Evolutionary conservation across 92 coral and sea anemone genomes (phyloP).

Genomic region (Plumapathes pennacea): DNA sequence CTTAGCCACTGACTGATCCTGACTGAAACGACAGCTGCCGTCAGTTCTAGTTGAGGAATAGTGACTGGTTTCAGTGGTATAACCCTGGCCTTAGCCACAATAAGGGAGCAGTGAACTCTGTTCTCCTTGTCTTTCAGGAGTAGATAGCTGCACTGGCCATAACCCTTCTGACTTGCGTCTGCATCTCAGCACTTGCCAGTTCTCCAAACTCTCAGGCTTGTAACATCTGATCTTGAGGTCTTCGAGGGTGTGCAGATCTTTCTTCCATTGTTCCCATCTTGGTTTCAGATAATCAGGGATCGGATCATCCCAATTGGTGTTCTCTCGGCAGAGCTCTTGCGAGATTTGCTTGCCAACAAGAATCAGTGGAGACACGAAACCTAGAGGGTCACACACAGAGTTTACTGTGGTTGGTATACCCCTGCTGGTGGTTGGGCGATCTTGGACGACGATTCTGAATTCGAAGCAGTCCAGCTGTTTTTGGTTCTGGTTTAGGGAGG

Average conservation of each 20-base stretch:
- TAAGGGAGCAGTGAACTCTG: constrained; percentile 24
- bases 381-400: constrained; percentile 27
- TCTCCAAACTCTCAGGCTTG: constrained; percentile 26
- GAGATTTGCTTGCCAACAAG: constrained; percentile 21
- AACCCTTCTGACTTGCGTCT: constrained; percentile 26
- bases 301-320: constrained; percentile 32
- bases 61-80: constrained; percentile 36
- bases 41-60: constrained; percentile 31
- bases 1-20: constrained; percentile 32
- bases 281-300: constrained; percentile 26
- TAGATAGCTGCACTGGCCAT: constrained; percentile 36
- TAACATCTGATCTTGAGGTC: constrained; percentile 14
- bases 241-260: constrained; percentile 20
- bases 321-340: constrained; percentile 28
- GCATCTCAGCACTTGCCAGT: constrained; percentile 16
- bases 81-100: constrained; percentile 44
- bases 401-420: constrained; percentile 30
- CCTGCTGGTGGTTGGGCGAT: constrained; percentile 29
- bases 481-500: too few species aligned
- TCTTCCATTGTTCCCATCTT: constrained; percentile 31
- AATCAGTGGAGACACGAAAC: constrained; percentile 20
- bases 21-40: constrained; percentile 37
- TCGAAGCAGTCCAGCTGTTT: constrained; percentile 22
- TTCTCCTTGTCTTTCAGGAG: constrained; percentile 15
- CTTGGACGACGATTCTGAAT: constrained; percentile 21